Percentiles rank a stretch among this genome's conserved stretches.
phyloP scores from a whole-genome alignment of 2,888 invertebrate genomes.

The Ceriagrion tenellum region DNA sequence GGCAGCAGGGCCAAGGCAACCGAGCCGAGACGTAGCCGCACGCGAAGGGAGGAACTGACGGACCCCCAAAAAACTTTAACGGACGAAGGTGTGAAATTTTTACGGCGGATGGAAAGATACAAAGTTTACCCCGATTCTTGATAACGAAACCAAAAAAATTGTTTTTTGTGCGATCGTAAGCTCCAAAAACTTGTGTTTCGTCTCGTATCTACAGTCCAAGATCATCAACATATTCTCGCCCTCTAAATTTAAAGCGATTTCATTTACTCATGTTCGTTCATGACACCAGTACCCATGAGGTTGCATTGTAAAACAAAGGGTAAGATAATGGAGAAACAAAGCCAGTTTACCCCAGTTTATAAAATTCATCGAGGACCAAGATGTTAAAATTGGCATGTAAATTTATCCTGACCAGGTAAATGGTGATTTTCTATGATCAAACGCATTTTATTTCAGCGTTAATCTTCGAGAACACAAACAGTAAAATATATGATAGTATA shows the following conservation, averaged over 20 bases:
- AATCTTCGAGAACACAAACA: too few relatives aligned
- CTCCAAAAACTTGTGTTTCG: background rate
- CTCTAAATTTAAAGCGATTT: background rate
- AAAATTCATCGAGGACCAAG: too few relatives aligned
- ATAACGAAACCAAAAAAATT: background rate
- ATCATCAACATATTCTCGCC: background rate
- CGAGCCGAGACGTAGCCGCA: background rate
- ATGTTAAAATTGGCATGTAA: too few relatives aligned
- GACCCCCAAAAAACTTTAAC: background rate
- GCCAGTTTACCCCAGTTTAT: too few relatives aligned
- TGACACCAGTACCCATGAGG: background rate
- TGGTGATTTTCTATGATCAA: too few relatives aligned
- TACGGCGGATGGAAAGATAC: slow-evolving; percentile 4
- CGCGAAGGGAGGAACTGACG: slow-evolving; percentile 38
- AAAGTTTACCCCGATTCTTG: slow-evolving; percentile 8
- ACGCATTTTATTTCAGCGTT: too few relatives aligned
- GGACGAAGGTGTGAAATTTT: slow-evolving; percentile 58
- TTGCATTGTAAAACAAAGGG: too few relatives aligned
- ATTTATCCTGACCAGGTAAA: too few relatives aligned
- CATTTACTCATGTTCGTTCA: background rate
- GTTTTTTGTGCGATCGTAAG: background rate
- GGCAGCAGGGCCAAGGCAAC: background rate
- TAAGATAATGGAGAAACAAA: too few relatives aligned
- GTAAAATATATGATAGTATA: too few relatives aligned
- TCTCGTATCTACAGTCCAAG: background rate